Conservation (phyloP, 1,140 invertebrate genomes). For the Phthorimaea operculella region DNA sequence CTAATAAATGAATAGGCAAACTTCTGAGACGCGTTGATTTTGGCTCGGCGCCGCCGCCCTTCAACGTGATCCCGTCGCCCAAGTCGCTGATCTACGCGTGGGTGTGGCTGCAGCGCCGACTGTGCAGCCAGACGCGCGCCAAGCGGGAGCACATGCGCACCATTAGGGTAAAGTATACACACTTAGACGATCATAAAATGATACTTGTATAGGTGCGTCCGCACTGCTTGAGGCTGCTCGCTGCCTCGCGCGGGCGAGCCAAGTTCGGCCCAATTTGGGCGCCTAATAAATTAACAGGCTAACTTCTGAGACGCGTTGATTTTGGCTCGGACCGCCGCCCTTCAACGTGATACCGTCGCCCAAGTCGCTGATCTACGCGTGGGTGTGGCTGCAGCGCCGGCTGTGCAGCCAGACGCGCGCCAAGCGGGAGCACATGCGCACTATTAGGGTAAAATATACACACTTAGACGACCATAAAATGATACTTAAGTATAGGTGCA, state of each 20-base stretch:
- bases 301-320: too few species aligned
- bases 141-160: conserved; percentile 93
- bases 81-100: conserved; percentile 90
- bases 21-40: too few species aligned
- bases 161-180: conserved; percentile 84
- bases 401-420: conserved; percentile 86
- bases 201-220: too few species aligned
- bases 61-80: conserved; percentile 96
- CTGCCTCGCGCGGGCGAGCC: too few species aligned
- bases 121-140: conserved; percentile 85
- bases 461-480: too few species aligned
- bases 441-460: conserved; percentile 86
- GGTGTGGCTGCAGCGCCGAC: conserved; percentile 85
- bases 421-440: conserved; percentile 91
- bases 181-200: too few species aligned
- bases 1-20: too few species aligned
- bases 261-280: too few species aligned
- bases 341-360: conserved; percentile 98
- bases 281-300: too few species aligned
- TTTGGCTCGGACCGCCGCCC: conserved; percentile 95
- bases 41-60: conserved; percentile 95
- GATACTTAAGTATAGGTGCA: too few species aligned
- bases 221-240: too few species aligned
- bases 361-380: conserved; percentile 89
- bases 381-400: conserved; percentile 85